Conservation (phyloP, 2,797 vertebrate genomes). For the Gymnoscopelus braueri region DNA sequence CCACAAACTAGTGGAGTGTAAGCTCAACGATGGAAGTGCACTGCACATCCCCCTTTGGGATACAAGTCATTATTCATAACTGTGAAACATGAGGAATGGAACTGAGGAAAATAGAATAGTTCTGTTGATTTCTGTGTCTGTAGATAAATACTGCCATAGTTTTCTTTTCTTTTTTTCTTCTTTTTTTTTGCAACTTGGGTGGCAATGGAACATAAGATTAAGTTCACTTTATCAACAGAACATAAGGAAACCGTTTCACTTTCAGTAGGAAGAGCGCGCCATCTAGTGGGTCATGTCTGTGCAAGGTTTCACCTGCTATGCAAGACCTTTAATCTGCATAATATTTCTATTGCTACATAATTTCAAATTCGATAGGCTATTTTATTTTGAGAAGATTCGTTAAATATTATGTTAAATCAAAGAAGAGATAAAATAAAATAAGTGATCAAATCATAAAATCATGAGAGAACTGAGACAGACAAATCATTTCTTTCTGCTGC, state of each 20-base stretch:
- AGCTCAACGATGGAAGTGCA: slow-evolving; percentile 22
- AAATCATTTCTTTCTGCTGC: too few species aligned
- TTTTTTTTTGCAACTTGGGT: slow-evolving; percentile 15
- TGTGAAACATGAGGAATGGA: not conserved
- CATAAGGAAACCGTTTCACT: not conserved
- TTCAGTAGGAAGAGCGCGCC: slow-evolving; percentile 35
- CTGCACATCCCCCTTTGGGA: not conserved
- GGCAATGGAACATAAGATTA: slow-evolving; percentile 10
- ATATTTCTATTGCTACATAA: too few species aligned
- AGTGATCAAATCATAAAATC: too few species aligned
- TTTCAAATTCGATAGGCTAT: too few species aligned
- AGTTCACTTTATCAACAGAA: not conserved
- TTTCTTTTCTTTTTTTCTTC: not conserved
- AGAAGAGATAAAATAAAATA: too few species aligned
- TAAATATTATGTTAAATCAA: too few species aligned
- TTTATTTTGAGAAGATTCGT: too few species aligned
- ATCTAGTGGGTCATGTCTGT: slow-evolving; percentile 49
- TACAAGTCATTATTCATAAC: slow-evolving; percentile 15
- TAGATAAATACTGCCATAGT: not conserved
- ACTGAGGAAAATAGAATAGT: not conserved
- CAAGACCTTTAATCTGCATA: too few species aligned
- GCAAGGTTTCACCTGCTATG: not conserved
- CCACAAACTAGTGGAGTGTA: slow-evolving; percentile 33
- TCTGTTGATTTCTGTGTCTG: not conserved
- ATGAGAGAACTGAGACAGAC: too few species aligned